Evolutionary conservation across 2,113 vertebrate species (phyloP), one percentile per base, ranked within the genome.

Genomic region (Pseudopodoces humilis): DNA sequence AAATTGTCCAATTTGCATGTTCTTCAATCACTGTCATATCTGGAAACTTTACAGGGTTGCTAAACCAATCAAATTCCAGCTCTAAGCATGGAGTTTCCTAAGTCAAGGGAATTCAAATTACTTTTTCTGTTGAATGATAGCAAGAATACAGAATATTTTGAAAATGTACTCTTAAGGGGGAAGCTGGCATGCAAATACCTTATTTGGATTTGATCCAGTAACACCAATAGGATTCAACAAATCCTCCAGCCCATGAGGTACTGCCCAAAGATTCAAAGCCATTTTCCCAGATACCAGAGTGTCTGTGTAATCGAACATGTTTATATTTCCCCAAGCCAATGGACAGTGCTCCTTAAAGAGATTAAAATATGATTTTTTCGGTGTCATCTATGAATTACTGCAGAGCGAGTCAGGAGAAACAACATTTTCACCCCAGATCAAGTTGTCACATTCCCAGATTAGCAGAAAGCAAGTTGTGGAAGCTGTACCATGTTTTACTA

Each of bases 1-100:
- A 99, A 91, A 99, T 98, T 65, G 98, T 99, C 99, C 99, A 99
- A 44, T 99, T 99, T 82, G 99, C 99, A 50, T 99, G 99, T 55
- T 99, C 99, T 97, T 99, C 99, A 55, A 99, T 98, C 76, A 98
- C 98, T 23, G 98, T 97, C 99, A 99, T 99, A 82, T 99, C 99
- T 47, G 99, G 99, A 84, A 99, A 99, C 97, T 99, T 99, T 7
- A 99, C 99, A 75, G 98, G 98, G 94, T 98, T 98, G 96, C 99
- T 99, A 86, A 99, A 99, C 98, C 99, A 99, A 96, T 99, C 99
- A 97, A 99, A 99, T 97, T 99, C 99, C 97, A 99, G 96, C 97
- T 99, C 99, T 79, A 99, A 98, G 96, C 99, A 99, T 77, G 99
- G 99, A 18, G 99, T 99, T 99, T 99, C 99, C 99, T 99, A 87